Base-by-base conservation (phyloP, 2,888 invertebrate genomes). In the Acrobeloides nanus region DNA sequence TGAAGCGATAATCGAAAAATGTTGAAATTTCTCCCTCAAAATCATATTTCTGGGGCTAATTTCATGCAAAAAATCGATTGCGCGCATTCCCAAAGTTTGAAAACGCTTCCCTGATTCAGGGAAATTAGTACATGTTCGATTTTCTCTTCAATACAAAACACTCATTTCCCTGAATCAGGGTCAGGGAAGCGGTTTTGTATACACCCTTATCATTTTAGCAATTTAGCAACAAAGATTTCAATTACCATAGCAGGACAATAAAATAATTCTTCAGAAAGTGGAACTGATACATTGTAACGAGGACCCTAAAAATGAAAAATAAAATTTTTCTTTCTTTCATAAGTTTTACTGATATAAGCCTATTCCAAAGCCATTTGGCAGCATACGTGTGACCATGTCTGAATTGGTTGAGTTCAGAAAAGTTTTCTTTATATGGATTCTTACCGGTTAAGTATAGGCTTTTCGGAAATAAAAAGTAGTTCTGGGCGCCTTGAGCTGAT, bases 351-450 rank as follows among this genome's bases (percentile, higher is more conserved):
- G 42, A 27, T 6, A 52, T 58, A n/a, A 71, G 47, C 7, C 68
- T 57, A 53, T 69, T 69, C 70, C 70, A 69, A 15, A 71, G 46
- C 66, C 66, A 69, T 51, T 69, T 71, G 6, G 70, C 70, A 0
- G 70, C 70, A 32, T 71, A 69, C 0, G 61, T 61, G 42, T 69
- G 70, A 6, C 70, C 70, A 44, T 62, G 60, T 25, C 67, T 53
- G 29, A 21, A 59, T n/a, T 3, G 12, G 12, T 35, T 18, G 26
- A 52, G 21, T 12, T 12, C 18, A 17, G 20, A 21, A 23, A 24
- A 33, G 23, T 15, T 34, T 39, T 55, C 10, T 55, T 25, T 8
- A 55, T 32, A 2, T 56, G 12, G n/a, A 32, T 5, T 21, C 17
- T 39, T 18, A 52, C 50, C 66, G 45, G 38, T 68, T 68, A 17